phyloP scores from a whole-genome alignment of 2,888 invertebrate genomes.

The Ichneumoninae sp. region DNA sequence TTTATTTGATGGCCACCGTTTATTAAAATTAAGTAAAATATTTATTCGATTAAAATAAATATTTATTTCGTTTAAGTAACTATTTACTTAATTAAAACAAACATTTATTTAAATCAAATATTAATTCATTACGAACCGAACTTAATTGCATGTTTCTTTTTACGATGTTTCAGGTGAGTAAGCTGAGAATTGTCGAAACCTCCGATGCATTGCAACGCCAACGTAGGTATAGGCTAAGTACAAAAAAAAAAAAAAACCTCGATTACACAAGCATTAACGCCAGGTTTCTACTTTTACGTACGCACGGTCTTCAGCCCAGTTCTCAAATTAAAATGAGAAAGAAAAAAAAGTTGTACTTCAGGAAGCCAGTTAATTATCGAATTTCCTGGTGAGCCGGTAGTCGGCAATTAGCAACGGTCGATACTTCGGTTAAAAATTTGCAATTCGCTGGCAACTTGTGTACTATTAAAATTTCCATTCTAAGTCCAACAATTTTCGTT shows the following conservation, averaged over 20 bases:
- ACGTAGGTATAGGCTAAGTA: neutral
- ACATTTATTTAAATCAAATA: neutral
- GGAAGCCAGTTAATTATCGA: no score
- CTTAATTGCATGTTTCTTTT: neutral
- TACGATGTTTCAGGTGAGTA: slow-evolving; percentile 39
- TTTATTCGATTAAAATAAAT: no score
- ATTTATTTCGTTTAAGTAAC: no score
- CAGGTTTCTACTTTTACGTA: neutral
- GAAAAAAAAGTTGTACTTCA: neutral
- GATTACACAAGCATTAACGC: neutral
- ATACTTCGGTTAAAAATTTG: no score
- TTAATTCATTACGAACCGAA: neutral
- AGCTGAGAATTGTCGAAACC: neutral
- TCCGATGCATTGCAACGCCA: neutral
- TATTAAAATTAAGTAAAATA: no score
- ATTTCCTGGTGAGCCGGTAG: no score
- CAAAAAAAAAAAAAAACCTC: neutral
- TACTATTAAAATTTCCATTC: no score
- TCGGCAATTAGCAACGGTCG: no score
- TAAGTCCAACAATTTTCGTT: no score
- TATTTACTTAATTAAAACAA: no score
- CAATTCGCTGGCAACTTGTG: no score
- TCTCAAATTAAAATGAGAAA: neutral
- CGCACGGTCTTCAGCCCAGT: neutral
- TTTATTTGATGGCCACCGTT: no score